Conservation (phyloP, 2,888 invertebrate genomes). For the Chrysolina americana region DNA sequence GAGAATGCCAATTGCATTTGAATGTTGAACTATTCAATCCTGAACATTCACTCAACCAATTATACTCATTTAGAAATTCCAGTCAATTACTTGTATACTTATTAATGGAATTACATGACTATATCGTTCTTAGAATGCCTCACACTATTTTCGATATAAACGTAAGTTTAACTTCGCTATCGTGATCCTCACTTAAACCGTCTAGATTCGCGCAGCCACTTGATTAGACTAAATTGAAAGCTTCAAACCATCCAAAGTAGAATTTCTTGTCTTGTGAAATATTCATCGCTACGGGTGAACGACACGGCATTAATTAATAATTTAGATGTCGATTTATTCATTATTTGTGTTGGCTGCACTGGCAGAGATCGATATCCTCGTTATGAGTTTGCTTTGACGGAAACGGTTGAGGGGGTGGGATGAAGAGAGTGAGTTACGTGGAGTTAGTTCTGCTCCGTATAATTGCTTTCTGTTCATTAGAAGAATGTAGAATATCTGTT, state of each 20-base stretch:
- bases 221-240: conserved; percentile 14
- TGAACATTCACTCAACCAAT: too few relatives aligned
- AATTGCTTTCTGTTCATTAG: conserved; percentile 1
- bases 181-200: not conserved
- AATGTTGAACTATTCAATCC: too few relatives aligned
- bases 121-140: too few relatives aligned
- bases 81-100: too few relatives aligned
- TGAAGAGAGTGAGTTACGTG: not conserved
- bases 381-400: conserved; percentile 3
- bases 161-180: not conserved
- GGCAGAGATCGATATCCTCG: conserved; percentile 36
- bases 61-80: too few relatives aligned
- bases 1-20: too few relatives aligned
- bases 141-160: not conserved
- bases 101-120: too few relatives aligned
- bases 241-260: not conserved
- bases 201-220: not conserved
- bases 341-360: conserved; percentile 42
- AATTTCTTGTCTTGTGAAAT: conserved; percentile 35
- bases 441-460: not conserved
- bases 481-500: not conserved
- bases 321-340: conserved; percentile 44
- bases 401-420: not conserved
- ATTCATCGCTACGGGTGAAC: conserved; percentile 46
- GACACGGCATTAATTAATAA: conserved; percentile 41